phyloP scores from a whole-genome alignment of 2,888 invertebrate species.

The Crocallis elinguaria region DNA sequence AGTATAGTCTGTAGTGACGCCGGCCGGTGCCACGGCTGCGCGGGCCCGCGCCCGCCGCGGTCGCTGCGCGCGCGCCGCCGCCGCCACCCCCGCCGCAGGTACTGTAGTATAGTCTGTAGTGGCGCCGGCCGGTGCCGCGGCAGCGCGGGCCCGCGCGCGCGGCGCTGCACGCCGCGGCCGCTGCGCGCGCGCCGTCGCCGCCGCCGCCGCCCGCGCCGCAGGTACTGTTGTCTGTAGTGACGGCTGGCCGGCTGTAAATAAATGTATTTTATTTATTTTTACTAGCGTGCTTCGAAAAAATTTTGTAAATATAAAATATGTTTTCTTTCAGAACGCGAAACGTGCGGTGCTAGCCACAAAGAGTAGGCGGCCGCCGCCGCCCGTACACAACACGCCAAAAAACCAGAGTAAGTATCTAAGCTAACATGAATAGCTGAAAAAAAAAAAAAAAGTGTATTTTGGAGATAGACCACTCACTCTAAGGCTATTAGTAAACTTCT shows the following conservation, averaged over 20 bases:
- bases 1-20: constrained; percentile 51
- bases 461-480: no score
- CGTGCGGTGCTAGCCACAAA: constrained; percentile 74
- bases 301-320: background rate
- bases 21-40: constrained; percentile 91
- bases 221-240: background rate
- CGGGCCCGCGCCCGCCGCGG: constrained; percentile 74
- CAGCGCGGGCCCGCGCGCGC: constrained; percentile 89
- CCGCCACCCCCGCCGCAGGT: constrained; percentile 24
- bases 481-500: no score
- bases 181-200: constrained; percentile 27
- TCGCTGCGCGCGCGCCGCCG: constrained; percentile 24
- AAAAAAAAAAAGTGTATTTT: no score
- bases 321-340: constrained; percentile 64
- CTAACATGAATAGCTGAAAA: no score
- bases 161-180: constrained; percentile 76
- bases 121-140: constrained; percentile 69
- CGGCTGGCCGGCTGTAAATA: no score
- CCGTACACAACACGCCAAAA: constrained; percentile 67
- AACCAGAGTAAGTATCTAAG: constrained; percentile 64
- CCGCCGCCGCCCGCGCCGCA: constrained; percentile 23
- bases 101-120: background rate
- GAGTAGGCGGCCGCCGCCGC: constrained; percentile 73
- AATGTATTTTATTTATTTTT: no score
- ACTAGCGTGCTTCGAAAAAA: no score